phyloP scores from a whole-genome alignment of 2,797 vertebrate genomes.

The Clarias laeviceps region DNA sequence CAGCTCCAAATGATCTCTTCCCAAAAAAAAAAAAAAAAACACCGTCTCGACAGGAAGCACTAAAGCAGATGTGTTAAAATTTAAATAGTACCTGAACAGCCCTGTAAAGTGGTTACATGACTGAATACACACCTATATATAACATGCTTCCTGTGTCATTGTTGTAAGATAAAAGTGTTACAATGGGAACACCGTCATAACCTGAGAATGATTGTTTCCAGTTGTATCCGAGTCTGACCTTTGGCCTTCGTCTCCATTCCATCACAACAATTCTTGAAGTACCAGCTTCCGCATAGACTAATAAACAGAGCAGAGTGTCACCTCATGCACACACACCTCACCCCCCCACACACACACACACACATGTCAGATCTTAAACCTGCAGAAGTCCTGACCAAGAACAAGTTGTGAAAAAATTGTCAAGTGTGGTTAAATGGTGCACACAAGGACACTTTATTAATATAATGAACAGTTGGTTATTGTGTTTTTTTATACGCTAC shows the following conservation, averaged over 20 bases:
- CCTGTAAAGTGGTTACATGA: background rate
- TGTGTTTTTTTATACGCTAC: background rate
- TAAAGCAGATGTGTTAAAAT: background rate
- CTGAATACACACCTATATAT: background rate
- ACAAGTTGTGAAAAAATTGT: background rate
- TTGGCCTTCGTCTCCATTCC: background rate
- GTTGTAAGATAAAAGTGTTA: background rate
- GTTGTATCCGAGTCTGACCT: background rate
- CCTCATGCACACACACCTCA: background rate
- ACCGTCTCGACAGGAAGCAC: conserved; percentile 4
- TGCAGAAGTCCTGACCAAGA: background rate
- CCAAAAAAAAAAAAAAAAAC: background rate
- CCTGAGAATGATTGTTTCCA: background rate
- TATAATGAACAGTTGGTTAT: background rate
- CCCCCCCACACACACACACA: background rate
- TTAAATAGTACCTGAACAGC: background rate
- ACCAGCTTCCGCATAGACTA: background rate
- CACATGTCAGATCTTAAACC: background rate
- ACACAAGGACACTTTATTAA: background rate
- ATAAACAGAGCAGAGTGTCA: background rate
- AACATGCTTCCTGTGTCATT: background rate
- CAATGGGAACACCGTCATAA: background rate
- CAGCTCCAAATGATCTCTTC: background rate
- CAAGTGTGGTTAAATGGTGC: background rate
- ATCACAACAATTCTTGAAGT: background rate